Conservation (phyloP, 2,113 vertebrate species). For the Genyomyrus donnyi region DNA sequence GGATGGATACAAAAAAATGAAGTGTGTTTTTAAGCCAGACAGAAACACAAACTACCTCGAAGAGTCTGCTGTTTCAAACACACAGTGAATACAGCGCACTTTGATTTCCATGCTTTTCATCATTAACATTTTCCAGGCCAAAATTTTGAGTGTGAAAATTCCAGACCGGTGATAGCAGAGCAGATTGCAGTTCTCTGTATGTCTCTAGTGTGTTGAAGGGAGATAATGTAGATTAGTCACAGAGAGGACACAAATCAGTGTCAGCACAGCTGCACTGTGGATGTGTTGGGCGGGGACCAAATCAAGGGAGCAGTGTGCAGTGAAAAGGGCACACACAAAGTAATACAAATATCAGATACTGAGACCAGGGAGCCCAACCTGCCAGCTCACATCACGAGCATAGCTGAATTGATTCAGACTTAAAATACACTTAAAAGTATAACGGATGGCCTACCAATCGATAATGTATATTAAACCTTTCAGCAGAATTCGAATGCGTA, state of each 20-base stretch:
- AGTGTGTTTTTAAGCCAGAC: not conserved
- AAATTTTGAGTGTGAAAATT: not conserved
- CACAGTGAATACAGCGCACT: not conserved
- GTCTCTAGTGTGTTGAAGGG: not conserved
- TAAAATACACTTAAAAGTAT: conserved; percentile 12
- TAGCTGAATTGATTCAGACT: not conserved
- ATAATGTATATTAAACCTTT: conserved; percentile 16
- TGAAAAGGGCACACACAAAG: not conserved
- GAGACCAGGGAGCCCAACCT: not conserved
- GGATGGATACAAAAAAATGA: not conserved
- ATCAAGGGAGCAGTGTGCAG: not conserved
- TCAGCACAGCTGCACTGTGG: not conserved
- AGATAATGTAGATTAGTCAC: conserved; percentile 18
- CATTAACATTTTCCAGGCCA: not conserved
- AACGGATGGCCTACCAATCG: conserved; percentile 8
- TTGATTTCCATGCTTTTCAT: not conserved
- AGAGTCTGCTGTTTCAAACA: not conserved
- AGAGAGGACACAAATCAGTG: conserved; percentile 1
- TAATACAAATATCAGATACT: not conserved
- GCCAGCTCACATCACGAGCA: not conserved
- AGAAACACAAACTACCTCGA: not conserved
- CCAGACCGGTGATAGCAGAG: not conserved
- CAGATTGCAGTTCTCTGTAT: not conserved
- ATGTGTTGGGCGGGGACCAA: not conserved
- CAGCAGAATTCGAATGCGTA: conserved; percentile 3